Evolutionary conservation across 2,113 vertebrate species (phyloP).

Genomic region (Oenanthe melanoleuca): DNA sequence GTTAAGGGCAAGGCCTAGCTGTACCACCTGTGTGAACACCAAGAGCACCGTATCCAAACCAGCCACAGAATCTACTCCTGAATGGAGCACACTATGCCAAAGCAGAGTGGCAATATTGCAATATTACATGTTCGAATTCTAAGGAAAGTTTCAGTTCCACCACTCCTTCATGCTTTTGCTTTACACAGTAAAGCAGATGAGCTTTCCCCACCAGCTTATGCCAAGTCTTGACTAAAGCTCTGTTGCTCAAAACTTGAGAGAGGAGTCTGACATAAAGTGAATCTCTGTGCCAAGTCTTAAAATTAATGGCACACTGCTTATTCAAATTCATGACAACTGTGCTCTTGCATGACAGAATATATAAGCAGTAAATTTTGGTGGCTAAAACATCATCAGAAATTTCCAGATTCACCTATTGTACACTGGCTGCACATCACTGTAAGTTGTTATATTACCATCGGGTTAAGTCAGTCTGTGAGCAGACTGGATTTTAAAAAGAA

Average conservation of each 20-base stretch:
- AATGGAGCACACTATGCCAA: background rate
- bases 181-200: slow-evolving; percentile 25
- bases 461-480: background rate
- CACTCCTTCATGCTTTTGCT: background rate
- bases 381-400: background rate
- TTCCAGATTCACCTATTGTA: background rate
- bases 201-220: background rate
- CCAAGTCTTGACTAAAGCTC: background rate
- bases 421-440: background rate
- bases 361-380: background rate
- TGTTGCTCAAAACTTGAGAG: background rate
- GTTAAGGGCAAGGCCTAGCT: background rate
- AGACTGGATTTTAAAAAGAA: background rate
- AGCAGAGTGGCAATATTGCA: background rate
- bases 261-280: background rate
- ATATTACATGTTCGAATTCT: background rate
- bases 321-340: background rate
- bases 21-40: background rate
- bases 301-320: background rate
- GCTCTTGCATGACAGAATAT: background rate
- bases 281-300: background rate
- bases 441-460: background rate
- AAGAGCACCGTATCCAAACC: background rate
- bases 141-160: slow-evolving; percentile 40
- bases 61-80: background rate